Conservation (phyloP, 2,888 invertebrate genomes). For the Rutpela maculata region DNA sequence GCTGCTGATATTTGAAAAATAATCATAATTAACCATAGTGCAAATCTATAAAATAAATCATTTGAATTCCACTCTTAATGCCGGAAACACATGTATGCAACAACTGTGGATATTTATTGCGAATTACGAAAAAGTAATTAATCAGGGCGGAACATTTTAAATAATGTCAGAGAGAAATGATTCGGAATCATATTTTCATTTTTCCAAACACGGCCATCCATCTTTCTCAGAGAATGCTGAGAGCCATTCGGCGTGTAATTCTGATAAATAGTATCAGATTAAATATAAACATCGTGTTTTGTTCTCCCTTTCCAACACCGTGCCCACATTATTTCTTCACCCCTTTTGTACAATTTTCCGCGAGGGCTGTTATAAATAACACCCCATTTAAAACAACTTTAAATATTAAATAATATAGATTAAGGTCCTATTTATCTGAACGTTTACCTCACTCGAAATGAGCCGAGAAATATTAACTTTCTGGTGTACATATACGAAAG, state of each 20-base stretch:
- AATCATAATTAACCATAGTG: slow-evolving; percentile 11
- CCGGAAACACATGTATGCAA: slow-evolving; percentile 51
- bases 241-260: slow-evolving; percentile 58
- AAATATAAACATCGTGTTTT: slow-evolving; percentile 59
- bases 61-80: slow-evolving; percentile 21
- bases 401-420: slow-evolving; percentile 57
- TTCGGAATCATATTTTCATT: slow-evolving; percentile 70
- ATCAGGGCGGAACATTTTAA: slow-evolving; percentile 66
- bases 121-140: slow-evolving; percentile 60
- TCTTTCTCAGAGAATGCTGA: slow-evolving; percentile 65
- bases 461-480: slow-evolving; percentile 31
- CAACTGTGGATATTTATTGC: slow-evolving; percentile 58
- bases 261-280: slow-evolving; percentile 63
- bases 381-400: slow-evolving; percentile 52
- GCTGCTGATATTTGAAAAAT: slow-evolving; percentile 16
- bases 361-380: slow-evolving; percentile 50
- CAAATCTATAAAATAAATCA: slow-evolving; percentile 36
- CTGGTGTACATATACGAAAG: slow-evolving; percentile 11
- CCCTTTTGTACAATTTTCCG: slow-evolving; percentile 47
- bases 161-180: slow-evolving; percentile 69
- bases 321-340: slow-evolving; percentile 48
- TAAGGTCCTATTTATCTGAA: slow-evolving; percentile 54
- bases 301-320: slow-evolving; percentile 45
- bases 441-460: slow-evolving; percentile 33
- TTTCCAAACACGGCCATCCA: slow-evolving; percentile 67